Evolutionary conservation across 2,888 invertebrate species (phyloP), one percentile per base, ranked within the genome.

Genomic region (Chrysotoxum bicinctum): DNA sequence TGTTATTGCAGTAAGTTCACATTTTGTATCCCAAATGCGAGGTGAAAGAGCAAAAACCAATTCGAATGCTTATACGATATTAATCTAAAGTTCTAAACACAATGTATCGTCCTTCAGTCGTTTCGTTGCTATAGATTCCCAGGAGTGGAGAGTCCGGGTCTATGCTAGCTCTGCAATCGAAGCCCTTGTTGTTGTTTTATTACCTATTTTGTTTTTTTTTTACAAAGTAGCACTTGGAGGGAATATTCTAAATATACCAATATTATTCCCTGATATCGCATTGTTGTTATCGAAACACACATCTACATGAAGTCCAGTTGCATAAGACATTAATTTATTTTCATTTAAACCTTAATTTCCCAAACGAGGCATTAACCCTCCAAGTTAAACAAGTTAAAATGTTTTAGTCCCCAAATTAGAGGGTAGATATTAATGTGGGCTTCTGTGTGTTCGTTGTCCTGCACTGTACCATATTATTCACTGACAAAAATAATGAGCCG

Each of bases 401-500:
- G 37, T 58, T 56, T 56, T 12, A 2, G 32, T 6, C 4, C 14
- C 2, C 12, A 58, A 35, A 21, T 37, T 21, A 21, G 35, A 56
- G 2, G 2, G 7, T 26, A 26, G 1, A 32, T 4, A 12, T 4
- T 5, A 10, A 8, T 32, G 19, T 35, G 26, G 26, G 26, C 3
- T 26, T n/a, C 4, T 26, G 26, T 5, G 7, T 26, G 26, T 56
- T 21, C 21, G 23, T 26, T 64, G 69, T 70, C 54, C 5, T 72
- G 72, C 58, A 52, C 23, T 56, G 3, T 19, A 12, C 30, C 66
- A 66, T 73, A 58, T 21, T 16, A 8, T 73, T 58, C 54, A 66
- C 19, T 54, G 60, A n/a, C n/a, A n/a, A n/a, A 62, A 68, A 82
- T 68, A 82, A 77, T 73, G 72, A 73, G 54, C 77, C 72, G 58